phyloP scores from a whole-genome alignment of 2,797 vertebrate genomes.

The Hypotaenidia philippensis region DNA sequence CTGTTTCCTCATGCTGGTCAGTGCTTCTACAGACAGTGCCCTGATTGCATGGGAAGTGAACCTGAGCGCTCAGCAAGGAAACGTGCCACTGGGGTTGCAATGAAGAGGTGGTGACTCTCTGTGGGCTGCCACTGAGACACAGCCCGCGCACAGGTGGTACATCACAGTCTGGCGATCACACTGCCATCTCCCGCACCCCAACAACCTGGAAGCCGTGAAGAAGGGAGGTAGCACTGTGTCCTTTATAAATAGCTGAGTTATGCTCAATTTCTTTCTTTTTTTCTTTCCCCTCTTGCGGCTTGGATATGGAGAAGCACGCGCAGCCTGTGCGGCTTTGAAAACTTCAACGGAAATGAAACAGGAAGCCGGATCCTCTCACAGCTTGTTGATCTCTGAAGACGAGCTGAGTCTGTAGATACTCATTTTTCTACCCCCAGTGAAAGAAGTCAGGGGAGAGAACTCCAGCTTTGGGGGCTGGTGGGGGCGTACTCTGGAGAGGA shows the following conservation, averaged over 20 bases:
- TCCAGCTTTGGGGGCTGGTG: neutral
- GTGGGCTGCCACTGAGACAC: neutral
- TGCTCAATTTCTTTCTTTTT: neutral
- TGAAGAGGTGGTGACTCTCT: neutral
- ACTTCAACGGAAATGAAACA: constrained; percentile 69
- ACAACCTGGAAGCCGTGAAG: neutral
- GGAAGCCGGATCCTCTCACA: constrained; percentile 64
- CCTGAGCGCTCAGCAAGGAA: neutral
- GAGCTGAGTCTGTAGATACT: neutral
- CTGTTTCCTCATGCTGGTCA: neutral
- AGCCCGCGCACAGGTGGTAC: neutral
- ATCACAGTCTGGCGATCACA: neutral
- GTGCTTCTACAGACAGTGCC: neutral
- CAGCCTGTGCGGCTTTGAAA: constrained; percentile 30
- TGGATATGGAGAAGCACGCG: constrained; percentile 43
- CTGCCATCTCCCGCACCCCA: neutral
- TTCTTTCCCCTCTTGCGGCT: constrained; percentile 21
- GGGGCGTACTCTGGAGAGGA: neutral
- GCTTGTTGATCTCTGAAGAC: constrained; percentile 57
- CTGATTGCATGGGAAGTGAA: neutral
- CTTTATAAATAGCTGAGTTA: constrained; percentile 63
- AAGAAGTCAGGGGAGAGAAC: neutral
- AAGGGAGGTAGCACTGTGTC: neutral
- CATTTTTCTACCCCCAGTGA: neutral
- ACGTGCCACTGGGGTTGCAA: neutral